Percentiles rank a stretch among this genome's conserved stretches.
These are phyloP conservation scores for Brenthis hecate DNA, from an alignment of 2,888 invertebrate genomes.

Conservation along the genomic window DNA sequence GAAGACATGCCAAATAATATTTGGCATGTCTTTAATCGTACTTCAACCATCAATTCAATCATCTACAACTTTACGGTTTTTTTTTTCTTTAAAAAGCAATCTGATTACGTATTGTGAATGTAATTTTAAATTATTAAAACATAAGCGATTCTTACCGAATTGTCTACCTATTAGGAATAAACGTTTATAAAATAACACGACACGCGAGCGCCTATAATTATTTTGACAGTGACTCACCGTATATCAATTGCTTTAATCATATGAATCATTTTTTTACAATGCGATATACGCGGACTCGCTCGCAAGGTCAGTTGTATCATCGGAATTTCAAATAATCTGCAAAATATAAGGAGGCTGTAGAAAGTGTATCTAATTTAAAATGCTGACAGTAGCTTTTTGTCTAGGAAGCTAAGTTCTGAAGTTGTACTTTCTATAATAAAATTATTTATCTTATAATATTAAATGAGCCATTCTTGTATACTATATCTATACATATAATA, in stretches of 20 bases:
- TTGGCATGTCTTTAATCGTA: too few species aligned
- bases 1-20: too few species aligned
- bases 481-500: too few species aligned
- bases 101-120: not conserved
- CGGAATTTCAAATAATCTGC: constrained; percentile 57
- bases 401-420: too few species aligned
- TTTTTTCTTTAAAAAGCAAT: constrained; percentile 2
- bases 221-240: constrained; percentile 54
- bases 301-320: constrained; percentile 50
- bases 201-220: constrained; percentile 40
- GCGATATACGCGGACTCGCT: constrained; percentile 57
- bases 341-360: constrained; percentile 39
- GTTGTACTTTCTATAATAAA: too few species aligned
- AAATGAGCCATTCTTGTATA: too few species aligned
- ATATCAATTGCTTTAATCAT: constrained; percentile 51
- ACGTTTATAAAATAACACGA: constrained; percentile 35
- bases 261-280: constrained; percentile 65
- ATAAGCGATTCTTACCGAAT: too few species aligned
- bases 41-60: too few species aligned
- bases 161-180: constrained; percentile 6
- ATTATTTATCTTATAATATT: too few species aligned
- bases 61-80: too few species aligned
- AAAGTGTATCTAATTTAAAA: constrained; percentile 9
- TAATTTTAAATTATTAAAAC: too few species aligned
- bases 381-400: not conserved